Evolutionary conservation across 2,113 vertebrate genomes (phyloP).

Genomic region (Sinocyclocheilus grahami): DNA sequence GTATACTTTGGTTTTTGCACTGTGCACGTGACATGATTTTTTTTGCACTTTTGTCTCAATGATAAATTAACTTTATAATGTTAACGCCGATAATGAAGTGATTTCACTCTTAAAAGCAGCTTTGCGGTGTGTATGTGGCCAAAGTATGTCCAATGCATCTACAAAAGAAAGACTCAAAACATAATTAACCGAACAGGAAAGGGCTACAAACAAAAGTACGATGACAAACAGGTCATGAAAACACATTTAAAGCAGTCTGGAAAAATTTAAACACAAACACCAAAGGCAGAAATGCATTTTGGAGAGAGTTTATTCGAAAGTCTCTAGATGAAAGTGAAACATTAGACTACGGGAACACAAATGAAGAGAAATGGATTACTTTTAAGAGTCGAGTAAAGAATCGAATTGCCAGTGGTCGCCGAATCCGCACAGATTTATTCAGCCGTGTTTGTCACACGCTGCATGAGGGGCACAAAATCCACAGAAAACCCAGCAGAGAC

Average conservation of each 20-base stretch:
- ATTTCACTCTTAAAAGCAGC: background rate
- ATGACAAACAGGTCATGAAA: slow-evolving; percentile 41
- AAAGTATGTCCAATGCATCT: background rate
- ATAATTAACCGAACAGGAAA: slow-evolving; percentile 16
- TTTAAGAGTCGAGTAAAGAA: slow-evolving; percentile 1
- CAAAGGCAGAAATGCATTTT: slow-evolving; percentile 2
- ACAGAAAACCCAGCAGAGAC: slow-evolving; percentile 38
- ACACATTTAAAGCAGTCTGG: slow-evolving; percentile 6
- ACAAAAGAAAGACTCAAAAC: background rate
- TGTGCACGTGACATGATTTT: too few species aligned
- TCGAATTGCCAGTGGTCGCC: background rate
- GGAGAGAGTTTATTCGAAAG: background rate
- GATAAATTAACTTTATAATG: background rate
- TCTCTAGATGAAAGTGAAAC: slow-evolving; percentile 7
- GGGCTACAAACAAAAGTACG: slow-evolving; percentile 55
- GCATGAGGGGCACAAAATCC: slow-evolving; percentile 37
- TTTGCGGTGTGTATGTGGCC: slow-evolving; percentile 11
- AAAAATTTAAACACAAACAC: background rate
- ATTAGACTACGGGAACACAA: background rate
- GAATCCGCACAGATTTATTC: slow-evolving; percentile 37
- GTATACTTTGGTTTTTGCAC: background rate
- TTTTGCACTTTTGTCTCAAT: too few species aligned
- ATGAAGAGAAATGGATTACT: slow-evolving; percentile 20
- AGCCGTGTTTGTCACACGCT: slow-evolving; percentile 17
- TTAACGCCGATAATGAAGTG: background rate